Evolutionary conservation across 1,140 invertebrate genomes (phyloP).

Genomic region (Aleiodes sp.): DNA sequence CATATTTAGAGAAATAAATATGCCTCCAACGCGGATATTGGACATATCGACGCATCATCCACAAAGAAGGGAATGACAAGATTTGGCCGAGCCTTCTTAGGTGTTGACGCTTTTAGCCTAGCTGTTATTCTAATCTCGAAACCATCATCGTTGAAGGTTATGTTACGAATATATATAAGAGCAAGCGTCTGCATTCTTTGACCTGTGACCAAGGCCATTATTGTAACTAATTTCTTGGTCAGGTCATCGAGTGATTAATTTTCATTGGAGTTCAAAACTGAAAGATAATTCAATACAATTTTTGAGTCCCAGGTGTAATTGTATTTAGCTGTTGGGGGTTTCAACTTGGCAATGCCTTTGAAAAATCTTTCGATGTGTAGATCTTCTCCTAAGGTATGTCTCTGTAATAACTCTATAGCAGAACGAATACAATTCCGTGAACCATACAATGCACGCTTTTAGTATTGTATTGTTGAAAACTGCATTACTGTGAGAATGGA

Average conservation of each 20-base stretch:
- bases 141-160: neutral
- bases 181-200: constrained; percentile 29
- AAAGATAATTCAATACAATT: constrained; percentile 35
- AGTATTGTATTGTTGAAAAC: constrained; percentile 19
- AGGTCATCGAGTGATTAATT: constrained; percentile 14
- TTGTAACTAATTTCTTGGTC: neutral
- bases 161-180: constrained; percentile 16
- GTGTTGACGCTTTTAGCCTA: constrained; percentile 16
- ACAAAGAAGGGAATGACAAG: constrained; percentile 28
- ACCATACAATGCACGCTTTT: constrained; percentile 18
- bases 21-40: constrained; percentile 15
- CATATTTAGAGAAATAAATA: constrained; percentile 31
- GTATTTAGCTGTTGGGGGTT: constrained; percentile 37
- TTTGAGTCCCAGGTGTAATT: constrained; percentile 41
- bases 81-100: constrained; percentile 6
- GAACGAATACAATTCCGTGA: constrained; percentile 28
- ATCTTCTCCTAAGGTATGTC: constrained; percentile 23
- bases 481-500: neutral
- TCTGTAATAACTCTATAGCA: constrained; percentile 19
- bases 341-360: constrained; percentile 37
- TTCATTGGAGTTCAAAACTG: constrained; percentile 2
- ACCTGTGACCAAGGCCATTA: constrained; percentile 6
- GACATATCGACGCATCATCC: neutral
- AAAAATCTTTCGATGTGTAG: constrained; percentile 37
- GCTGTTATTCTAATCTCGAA: constrained; percentile 26